Evolutionary conservation across 64 coral and sea anemone genomes (phyloP).

Genomic region (Trachythela sp.): DNA sequence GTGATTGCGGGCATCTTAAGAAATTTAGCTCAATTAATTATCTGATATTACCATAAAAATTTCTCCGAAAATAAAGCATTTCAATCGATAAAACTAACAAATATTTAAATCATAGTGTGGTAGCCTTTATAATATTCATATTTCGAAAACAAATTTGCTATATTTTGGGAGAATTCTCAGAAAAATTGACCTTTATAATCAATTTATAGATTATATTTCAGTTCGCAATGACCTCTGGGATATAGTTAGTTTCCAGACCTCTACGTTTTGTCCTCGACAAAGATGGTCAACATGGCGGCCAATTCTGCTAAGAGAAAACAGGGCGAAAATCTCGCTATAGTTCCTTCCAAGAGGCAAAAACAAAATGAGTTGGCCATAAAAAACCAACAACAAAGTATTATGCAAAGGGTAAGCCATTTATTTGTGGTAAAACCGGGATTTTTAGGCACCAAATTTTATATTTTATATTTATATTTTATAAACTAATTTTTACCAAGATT

Average conservation of each 20-base stretch:
- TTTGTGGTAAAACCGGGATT: background rate
- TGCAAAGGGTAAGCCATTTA: background rate
- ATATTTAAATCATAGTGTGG: background rate
- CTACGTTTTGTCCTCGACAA: background rate
- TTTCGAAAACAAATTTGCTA: background rate
- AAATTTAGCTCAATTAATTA: background rate
- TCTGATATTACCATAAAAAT: background rate
- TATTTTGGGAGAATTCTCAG: background rate
- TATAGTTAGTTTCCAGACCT: background rate
- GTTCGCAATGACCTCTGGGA: background rate
- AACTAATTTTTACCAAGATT: no score
- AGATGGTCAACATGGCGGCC: background rate
- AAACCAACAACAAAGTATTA: background rate
- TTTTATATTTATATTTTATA: no score
- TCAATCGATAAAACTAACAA: background rate
- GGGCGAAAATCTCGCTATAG: background rate
- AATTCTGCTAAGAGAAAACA: background rate
- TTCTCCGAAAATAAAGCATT: background rate
- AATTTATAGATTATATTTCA: background rate
- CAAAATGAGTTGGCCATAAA: background rate
- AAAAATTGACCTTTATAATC: background rate
- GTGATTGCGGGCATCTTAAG: background rate
- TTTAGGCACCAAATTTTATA: background rate
- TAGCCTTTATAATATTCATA: background rate
- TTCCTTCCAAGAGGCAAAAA: background rate